Conservation (phyloP, 2,797 vertebrate species). For the Pseudochromis fuscus region DNA sequence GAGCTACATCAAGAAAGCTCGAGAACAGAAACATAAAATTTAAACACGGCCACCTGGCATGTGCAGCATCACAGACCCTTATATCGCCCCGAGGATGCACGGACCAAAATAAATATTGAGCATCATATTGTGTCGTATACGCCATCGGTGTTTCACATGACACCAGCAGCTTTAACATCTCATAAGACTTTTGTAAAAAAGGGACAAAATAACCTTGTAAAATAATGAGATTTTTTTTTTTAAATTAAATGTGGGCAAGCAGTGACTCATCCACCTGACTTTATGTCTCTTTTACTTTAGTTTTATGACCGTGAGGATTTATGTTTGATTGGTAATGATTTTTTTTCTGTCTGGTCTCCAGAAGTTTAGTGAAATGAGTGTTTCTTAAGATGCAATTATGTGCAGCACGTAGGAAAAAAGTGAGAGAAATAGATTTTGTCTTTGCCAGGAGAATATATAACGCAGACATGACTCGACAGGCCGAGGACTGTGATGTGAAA, state of each 20-base stretch:
- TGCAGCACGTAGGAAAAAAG: constrained; percentile 12
- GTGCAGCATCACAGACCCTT: constrained; percentile 37
- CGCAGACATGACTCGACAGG: constrained; percentile 17
- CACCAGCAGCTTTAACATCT: constrained; percentile 12
- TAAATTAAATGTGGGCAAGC: not conserved
- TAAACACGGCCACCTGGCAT: constrained; percentile 63
- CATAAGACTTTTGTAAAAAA: constrained; percentile 3
- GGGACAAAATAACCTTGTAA: constrained; percentile 16
- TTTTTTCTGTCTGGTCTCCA: constrained; percentile 43
- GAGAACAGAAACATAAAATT: constrained; percentile 64
- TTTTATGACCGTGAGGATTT: constrained; percentile 29
- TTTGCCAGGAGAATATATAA: constrained; percentile 27
- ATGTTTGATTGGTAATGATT: constrained; percentile 47
- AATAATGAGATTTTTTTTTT: constrained; percentile 14
- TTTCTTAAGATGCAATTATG: constrained; percentile 50
- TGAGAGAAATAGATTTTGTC: constrained; percentile 41
- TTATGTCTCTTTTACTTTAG: constrained; percentile 41
- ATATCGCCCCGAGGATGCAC: constrained; percentile 16
- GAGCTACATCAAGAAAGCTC: constrained; percentile 46
- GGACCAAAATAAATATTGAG: constrained; percentile 33
- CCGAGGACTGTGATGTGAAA: constrained; percentile 32
- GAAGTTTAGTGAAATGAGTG: constrained; percentile 43
- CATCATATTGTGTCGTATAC: constrained; percentile 16
- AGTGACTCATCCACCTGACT: constrained; percentile 33
- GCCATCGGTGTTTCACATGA: constrained; percentile 17